phyloP scores from a whole-genome alignment of 2,797 vertebrate species.

The Fundulus diaphanus region DNA sequence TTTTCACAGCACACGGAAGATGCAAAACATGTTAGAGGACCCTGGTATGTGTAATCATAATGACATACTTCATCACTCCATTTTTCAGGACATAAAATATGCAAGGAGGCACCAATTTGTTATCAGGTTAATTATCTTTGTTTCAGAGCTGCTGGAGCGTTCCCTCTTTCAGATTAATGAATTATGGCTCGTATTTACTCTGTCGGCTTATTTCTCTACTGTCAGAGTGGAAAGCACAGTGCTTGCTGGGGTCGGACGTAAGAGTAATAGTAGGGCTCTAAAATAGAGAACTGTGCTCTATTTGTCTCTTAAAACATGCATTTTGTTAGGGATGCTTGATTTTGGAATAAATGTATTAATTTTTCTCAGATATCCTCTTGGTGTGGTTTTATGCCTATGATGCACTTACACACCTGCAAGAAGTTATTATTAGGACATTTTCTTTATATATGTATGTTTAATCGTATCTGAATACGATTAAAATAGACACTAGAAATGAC shows the following conservation, averaged over 20 bases:
- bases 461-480: not conserved
- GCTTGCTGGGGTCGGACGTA: conserved; percentile 44
- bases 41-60: conserved; percentile 59
- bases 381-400: no score
- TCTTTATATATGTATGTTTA: not conserved
- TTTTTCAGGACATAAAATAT: conserved; percentile 70
- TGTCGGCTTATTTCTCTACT: conserved; percentile 43
- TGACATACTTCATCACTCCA: conserved; percentile 73
- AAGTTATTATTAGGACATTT: no score
- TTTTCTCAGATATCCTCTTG: no score
- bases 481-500: not conserved
- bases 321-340: not conserved
- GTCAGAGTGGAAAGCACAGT: conserved; percentile 36
- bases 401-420: not conserved
- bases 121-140: conserved; percentile 81
- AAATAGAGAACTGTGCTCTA: not conserved
- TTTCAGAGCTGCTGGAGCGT: conserved; percentile 72
- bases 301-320: not conserved
- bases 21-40: conserved; percentile 59
- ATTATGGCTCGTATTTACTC: conserved; percentile 74
- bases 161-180: conserved; percentile 75
- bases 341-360: not conserved
- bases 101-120: conserved; percentile 74
- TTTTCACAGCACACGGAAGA: conserved; percentile 58
- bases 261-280: conserved; percentile 21